Base-by-base conservation (phyloP, 2,797 vertebrate genomes). In the Mormyrus hasselquistii region DNA sequence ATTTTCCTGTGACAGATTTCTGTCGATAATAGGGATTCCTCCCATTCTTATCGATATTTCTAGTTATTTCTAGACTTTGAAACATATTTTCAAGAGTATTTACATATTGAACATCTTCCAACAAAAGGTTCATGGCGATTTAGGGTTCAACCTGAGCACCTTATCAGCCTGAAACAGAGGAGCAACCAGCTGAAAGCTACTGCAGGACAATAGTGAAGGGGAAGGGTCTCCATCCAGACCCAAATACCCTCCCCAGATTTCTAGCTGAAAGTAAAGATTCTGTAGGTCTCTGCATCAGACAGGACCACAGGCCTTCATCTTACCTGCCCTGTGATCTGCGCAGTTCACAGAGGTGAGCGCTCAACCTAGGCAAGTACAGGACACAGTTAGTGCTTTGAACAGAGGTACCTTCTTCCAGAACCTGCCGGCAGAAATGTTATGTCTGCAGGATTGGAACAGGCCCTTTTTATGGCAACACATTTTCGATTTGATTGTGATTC, bases 81-180 rank as follows among this genome's bases (percentile, higher is more conserved):
- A 47, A 50, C 3, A 0, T 10, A 47, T 41, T 84, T 84, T 76
- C 69, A 76, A 49, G 79, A 25, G 10, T 83, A 83, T 83, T 50
- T 83, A 47, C 73, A 83, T 25, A 49, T 59, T 65, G 14, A 10
- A 86, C 47, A 53, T 84, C 8, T 69, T 59, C 55, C 19, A 59
- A 59, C 55, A 19, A 29, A 69, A 29, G 55, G 44, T 65, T 57
- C 83, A 7, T 41, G 88, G 83, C 57, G n/a, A 73, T 62, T 89
- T 86, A 4, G 19, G 88, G 69, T 86, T 69, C 62, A 89, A 62
- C 83, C 57, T 89, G 82, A 86, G 88, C 50, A 38, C 25, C 29
- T 41, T 12, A 14, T 87, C 52, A 62, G 86, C 38, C 86, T 44
- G 16, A 47, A 9, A 9, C 19, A 19, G 86, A 87, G 14, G 3